These are phyloP conservation scores for Keiferia lycopersicella DNA, from an alignment of 2,888 invertebrate genomes.

Conservation along the genomic window DNA sequence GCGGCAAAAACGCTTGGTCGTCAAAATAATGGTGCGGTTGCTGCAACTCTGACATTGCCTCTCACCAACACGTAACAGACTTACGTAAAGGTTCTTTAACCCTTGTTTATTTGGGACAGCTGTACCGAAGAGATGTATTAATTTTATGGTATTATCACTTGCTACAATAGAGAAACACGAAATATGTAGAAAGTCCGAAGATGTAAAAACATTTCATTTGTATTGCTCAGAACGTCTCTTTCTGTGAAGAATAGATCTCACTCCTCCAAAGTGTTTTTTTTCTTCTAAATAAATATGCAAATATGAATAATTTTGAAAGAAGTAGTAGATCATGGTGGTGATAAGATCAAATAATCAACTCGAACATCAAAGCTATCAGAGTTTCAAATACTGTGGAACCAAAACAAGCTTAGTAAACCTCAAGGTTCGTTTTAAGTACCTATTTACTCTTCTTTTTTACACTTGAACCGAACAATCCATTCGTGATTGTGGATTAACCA, in stretches of 20 bases:
- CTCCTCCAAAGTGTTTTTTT: too few species aligned
- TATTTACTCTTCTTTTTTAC: not conserved
- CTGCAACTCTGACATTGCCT: constrained; percentile 76
- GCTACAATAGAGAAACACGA: constrained; percentile 35
- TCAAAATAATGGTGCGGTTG: constrained; percentile 60
- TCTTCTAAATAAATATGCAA: too few species aligned
- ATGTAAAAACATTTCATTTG: not conserved
- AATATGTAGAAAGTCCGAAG: not conserved
- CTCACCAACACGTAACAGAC: constrained; percentile 73
- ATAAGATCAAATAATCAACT: too few species aligned
- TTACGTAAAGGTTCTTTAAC: constrained; percentile 80
- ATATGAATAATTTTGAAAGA: too few species aligned
- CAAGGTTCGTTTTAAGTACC: not conserved
- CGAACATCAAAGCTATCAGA: too few species aligned
- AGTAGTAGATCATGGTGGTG: too few species aligned
- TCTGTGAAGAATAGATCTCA: too few species aligned
- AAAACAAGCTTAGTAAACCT: too few species aligned
- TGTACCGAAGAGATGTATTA: constrained; percentile 69
- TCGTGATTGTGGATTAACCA: not conserved
- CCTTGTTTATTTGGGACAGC: constrained; percentile 77
- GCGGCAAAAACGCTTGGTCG: constrained; percentile 47
- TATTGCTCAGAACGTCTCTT: too few species aligned
- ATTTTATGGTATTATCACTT: constrained; percentile 69
- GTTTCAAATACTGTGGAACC: too few species aligned
- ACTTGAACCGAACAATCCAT: constrained; percentile 38